Percentiles rank a stretch among this genome's conserved stretches.
Conservation (phyloP, 2,888 invertebrate genomes). For the Ypsolopha sequella region DNA sequence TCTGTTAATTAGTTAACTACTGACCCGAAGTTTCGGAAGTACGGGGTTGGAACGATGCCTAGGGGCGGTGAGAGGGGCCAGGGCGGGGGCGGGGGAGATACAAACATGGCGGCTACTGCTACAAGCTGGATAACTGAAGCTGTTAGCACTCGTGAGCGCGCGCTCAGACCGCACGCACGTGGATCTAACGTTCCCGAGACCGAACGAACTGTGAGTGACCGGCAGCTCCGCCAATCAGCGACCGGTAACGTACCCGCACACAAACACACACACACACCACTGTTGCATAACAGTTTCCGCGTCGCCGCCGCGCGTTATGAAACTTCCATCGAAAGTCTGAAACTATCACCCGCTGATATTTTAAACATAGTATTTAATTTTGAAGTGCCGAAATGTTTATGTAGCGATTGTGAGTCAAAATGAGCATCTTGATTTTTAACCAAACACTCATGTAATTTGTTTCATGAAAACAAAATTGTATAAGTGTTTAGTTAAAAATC, state of each 20-base stretch:
- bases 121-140: conserved; percentile 8
- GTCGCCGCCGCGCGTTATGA: conserved; percentile 17
- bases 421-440: no score
- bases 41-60: no score
- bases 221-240: conserved; percentile 18
- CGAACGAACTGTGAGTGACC: conserved; percentile 7
- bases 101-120: conserved; percentile 18
- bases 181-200: conserved; percentile 8
- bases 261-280: conserved; percentile 13
- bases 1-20: no score
- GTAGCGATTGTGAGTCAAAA: neutral
- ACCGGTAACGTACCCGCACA: conserved; percentile 42
- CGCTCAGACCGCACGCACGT: conserved; percentile 31
- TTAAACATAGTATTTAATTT: no score
- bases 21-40: no score
- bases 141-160: conserved; percentile 35
- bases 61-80: neutral
- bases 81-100: neutral
- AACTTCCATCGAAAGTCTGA: conserved; percentile 10
- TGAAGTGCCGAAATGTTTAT: no score
- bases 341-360: conserved; percentile 7
- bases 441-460: no score
- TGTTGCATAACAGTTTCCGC: conserved; percentile 26
- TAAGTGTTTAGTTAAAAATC: no score
- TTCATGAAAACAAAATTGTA: no score